phyloP scores from a whole-genome alignment of 2,888 invertebrate species.

The Galeruca laticollis region DNA sequence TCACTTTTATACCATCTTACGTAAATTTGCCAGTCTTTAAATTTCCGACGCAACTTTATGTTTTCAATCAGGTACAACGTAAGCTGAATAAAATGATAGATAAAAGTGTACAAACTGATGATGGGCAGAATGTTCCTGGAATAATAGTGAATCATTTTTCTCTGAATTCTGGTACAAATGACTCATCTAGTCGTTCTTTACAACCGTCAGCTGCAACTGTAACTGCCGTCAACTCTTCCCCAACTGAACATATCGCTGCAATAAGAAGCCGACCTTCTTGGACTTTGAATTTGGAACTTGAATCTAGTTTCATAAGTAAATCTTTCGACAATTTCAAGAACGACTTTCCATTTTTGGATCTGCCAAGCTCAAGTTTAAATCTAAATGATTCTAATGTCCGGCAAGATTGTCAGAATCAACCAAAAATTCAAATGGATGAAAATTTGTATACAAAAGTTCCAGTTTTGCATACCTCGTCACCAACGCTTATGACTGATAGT shows the following conservation, averaged over 20 bases:
- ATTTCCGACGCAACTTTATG: slow-evolving; percentile 35
- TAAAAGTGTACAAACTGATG: slow-evolving; percentile 29
- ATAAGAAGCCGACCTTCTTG: not conserved
- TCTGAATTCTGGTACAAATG: slow-evolving; percentile 7
- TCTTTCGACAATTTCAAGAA: not conserved
- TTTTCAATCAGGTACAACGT: slow-evolving; percentile 23
- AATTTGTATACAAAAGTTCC: slow-evolving; percentile 35
- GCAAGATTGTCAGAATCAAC: slow-evolving; percentile 10
- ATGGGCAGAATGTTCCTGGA: not conserved
- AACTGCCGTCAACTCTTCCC: not conserved
- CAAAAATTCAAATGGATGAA: slow-evolving; percentile 21
- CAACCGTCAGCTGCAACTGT: slow-evolving; percentile 10
- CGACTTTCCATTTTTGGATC: not conserved
- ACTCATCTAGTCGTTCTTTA: slow-evolving; percentile 18
- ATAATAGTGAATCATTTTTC: slow-evolving; percentile 1
- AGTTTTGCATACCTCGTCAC: slow-evolving; percentile 13
- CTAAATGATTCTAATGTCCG: slow-evolving; percentile 29
- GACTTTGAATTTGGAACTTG: not conserved
- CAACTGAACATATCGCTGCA: not conserved
- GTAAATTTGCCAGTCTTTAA: slow-evolving; percentile 47
- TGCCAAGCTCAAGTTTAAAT: slow-evolving; percentile 2
- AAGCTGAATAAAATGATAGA: slow-evolving; percentile 9
- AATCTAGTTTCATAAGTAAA: not conserved
- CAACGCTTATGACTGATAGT: slow-evolving; percentile 18
- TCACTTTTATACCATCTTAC: slow-evolving; percentile 45